Evolutionary conservation across 2,113 vertebrate genomes (phyloP).

Genomic region (Eleginops maclovinus): DNA sequence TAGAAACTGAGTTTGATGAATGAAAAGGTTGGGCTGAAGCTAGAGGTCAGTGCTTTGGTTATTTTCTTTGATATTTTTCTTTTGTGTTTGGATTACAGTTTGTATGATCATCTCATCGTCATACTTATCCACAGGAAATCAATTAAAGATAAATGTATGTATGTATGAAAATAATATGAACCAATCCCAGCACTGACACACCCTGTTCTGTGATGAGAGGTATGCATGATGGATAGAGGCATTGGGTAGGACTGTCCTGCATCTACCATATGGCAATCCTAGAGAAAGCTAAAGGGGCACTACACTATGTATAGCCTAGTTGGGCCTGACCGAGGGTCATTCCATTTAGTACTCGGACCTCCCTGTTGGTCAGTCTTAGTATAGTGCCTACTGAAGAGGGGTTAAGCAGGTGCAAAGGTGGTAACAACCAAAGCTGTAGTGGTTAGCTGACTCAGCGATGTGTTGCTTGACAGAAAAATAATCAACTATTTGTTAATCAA

Average conservation of each 20-base stretch:
- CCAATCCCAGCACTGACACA: background rate
- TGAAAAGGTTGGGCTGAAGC: background rate
- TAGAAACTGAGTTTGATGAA: background rate
- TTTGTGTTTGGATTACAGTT: too few species aligned
- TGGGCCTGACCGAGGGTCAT: slow-evolving; percentile 42
- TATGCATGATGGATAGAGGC: slow-evolving; percentile 60
- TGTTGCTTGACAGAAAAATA: too few species aligned
- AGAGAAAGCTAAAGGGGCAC: slow-evolving; percentile 38
- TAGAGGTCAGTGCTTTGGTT: background rate
- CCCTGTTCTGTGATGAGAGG: slow-evolving; percentile 9
- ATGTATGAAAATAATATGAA: background rate
- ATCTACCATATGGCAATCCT: slow-evolving; percentile 62
- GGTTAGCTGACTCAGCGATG: too few species aligned
- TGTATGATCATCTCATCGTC: background rate
- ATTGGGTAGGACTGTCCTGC: slow-evolving; percentile 47
- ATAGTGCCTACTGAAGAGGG: background rate
- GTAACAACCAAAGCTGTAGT: background rate
- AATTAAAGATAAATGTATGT: background rate
- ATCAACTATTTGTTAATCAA: too few species aligned
- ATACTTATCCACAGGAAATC: background rate
- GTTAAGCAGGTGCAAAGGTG: slow-evolving; percentile 50
- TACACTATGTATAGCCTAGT: slow-evolving; percentile 61
- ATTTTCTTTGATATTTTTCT: background rate
- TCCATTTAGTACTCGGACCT: slow-evolving; percentile 52
- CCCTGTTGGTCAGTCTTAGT: slow-evolving; percentile 39